Evolutionary conservation across 1,140 invertebrate genomes (phyloP).

Genomic region (Ceratitis capitata): DNA sequence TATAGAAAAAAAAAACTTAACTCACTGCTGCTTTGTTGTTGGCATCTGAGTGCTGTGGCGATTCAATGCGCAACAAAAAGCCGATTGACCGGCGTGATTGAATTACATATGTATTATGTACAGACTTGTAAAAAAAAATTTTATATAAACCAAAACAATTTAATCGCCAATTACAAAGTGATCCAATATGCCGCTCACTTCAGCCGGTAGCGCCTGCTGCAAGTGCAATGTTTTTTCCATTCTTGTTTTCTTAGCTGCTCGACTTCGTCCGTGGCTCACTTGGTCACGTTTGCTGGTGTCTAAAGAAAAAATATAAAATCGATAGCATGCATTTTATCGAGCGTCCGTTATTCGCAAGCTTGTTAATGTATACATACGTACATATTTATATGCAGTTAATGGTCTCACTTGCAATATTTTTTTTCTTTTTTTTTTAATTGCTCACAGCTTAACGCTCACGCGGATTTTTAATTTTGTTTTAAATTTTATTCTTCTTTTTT

Average conservation of each 20-base stretch:
- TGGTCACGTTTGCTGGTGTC: constrained; percentile 20
- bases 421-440: neutral
- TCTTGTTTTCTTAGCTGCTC: neutral
- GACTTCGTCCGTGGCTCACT: neutral
- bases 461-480: neutral
- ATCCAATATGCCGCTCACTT: neutral
- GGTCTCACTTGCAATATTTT: neutral
- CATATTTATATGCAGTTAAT: neutral
- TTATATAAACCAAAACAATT: neutral
- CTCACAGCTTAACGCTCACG: neutral
- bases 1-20: neutral
- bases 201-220: too few relatives aligned
- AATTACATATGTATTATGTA: too few relatives aligned
- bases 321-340: neutral
- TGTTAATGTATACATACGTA: neutral
- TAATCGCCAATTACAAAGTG: neutral
- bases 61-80: constrained; percentile 5
- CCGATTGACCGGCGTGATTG: neutral
- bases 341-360: constrained; percentile 4
- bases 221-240: neutral
- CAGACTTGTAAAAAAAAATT: neutral
- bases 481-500: neutral
- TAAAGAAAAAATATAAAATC: too few relatives aligned
- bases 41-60: neutral
- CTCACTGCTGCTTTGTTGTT: neutral